Conservation (phyloP, 2,113 vertebrate genomes). For the Callipepla californica region DNA sequence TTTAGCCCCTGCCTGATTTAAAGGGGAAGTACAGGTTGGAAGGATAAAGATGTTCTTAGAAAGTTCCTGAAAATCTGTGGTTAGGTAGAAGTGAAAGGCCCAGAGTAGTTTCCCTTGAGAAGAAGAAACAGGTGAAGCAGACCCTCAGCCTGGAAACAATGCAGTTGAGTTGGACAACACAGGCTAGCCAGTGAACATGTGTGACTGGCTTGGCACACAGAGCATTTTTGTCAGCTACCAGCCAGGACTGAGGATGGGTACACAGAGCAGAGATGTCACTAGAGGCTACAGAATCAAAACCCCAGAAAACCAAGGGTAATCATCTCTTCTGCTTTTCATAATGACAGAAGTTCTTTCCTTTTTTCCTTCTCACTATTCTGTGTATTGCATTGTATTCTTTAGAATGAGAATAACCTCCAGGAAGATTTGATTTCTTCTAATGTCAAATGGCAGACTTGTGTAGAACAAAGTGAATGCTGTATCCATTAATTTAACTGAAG, state of each 20-base stretch:
- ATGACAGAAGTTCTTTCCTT: background rate
- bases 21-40: background rate
- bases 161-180: background rate
- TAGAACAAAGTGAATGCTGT: background rate
- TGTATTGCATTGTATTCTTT: background rate
- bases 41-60: background rate
- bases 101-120: background rate
- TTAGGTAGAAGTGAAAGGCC: background rate
- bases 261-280: background rate
- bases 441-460: background rate
- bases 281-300: background rate
- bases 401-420: background rate
- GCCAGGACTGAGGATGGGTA: background rate
- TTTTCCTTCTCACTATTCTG: background rate
- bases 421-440: background rate
- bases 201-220: background rate
- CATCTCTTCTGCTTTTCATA: background rate
- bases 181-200: background rate
- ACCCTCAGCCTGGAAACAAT: background rate
- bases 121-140: background rate
- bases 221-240: background rate
- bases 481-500: background rate
- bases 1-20: background rate
- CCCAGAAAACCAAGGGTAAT: background rate
- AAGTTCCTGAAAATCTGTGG: background rate